Percentiles rank a stretch among this genome's conserved stretches.
These are phyloP conservation scores for Galaxias olidus DNA, from an alignment of 2,797 vertebrate genomes.

Conservation along the genomic window DNA sequence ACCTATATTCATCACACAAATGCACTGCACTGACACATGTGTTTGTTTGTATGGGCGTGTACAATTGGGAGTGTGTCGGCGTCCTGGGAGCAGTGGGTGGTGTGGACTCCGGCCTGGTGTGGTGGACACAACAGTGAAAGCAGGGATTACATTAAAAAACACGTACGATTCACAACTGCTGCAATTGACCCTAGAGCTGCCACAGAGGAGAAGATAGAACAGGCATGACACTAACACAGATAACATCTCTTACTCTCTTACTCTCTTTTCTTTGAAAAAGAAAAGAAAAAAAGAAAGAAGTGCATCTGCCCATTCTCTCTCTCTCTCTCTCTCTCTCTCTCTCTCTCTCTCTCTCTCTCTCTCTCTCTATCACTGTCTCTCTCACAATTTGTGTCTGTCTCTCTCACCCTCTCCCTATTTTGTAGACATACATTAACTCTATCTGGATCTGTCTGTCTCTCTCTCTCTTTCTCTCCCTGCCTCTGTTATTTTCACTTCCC, in stretches of 20 bases:
- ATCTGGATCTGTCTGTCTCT: not conserved
- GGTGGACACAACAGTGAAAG: not conserved
- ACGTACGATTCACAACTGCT: conserved; percentile 50
- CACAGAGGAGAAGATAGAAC: conserved; percentile 16
- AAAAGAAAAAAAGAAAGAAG: too few relatives aligned
- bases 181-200: conserved; percentile 30
- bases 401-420: not conserved
- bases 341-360: not conserved
- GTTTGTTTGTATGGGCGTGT: too few relatives aligned
- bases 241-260: not conserved
- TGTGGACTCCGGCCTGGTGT: too few relatives aligned
- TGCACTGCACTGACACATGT: too few relatives aligned
- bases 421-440: not conserved
- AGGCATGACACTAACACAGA: not conserved
- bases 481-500: conserved; percentile 41
- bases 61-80: too few relatives aligned
- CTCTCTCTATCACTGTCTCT: conserved; percentile 7
- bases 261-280: too few relatives aligned
- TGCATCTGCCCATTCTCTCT: too few relatives aligned
- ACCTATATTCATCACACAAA: too few relatives aligned
- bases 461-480: not conserved
- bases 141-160: conserved; percentile 23
- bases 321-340: not conserved
- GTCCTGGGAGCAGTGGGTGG: too few relatives aligned
- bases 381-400: not conserved